phyloP scores from a whole-genome alignment of 2,113 vertebrate species.

The Bubo blakistoni region DNA sequence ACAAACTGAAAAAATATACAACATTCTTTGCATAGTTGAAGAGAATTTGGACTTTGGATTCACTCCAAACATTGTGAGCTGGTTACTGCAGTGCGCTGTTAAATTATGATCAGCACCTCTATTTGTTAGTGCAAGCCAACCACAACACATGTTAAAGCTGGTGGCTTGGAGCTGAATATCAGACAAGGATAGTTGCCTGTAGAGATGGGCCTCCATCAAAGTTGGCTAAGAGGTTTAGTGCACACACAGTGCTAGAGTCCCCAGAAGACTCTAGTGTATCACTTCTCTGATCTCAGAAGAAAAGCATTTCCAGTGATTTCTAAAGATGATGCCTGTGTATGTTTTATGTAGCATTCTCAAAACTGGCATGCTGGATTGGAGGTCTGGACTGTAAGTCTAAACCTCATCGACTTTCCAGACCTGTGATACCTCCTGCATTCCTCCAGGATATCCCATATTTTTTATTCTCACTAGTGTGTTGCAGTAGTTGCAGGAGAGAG shows the following conservation, averaged over 20 bases:
- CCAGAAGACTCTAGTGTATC: neutral
- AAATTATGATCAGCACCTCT: neutral
- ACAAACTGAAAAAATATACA: conserved; percentile 35
- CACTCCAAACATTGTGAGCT: neutral
- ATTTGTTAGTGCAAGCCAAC: neutral
- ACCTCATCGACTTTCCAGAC: neutral
- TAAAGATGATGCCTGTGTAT: neutral
- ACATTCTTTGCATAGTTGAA: neutral
- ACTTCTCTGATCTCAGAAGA: neutral
- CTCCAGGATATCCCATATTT: neutral
- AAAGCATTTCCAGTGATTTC: neutral
- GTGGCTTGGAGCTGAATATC: neutral
- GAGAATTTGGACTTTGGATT: conserved; percentile 1
- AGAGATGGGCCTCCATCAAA: neutral
- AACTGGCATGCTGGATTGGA: neutral
- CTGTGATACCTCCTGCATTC: neutral
- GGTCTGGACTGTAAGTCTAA: neutral
- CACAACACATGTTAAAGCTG: neutral
- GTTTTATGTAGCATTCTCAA: neutral
- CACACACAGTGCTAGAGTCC: neutral
- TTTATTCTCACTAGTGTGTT: neutral
- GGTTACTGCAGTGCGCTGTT: neutral
- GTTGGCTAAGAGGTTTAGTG: neutral
- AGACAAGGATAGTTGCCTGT: neutral
- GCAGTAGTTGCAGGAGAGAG: neutral